Conservation (phyloP, 2,797 vertebrate species). For the Myotis daubentonii region DNA sequence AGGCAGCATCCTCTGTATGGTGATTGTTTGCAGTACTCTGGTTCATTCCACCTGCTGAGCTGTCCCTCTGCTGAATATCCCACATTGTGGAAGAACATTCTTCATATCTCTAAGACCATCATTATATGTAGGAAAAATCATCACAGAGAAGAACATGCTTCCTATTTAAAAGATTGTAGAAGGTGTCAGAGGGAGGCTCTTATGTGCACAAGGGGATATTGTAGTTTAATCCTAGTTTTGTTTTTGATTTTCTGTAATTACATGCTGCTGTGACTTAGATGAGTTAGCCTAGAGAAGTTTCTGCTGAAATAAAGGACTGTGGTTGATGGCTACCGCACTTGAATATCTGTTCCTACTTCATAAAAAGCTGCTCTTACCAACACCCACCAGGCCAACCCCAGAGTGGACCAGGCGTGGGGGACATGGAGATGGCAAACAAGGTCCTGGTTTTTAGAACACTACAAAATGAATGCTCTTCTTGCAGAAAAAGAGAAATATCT, state of each 20-base stretch:
- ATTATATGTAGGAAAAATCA: neutral
- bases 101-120: neutral
- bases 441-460: neutral
- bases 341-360: neutral
- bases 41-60: neutral
- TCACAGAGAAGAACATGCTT: neutral
- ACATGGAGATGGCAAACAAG: neutral
- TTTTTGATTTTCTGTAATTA: slow-evolving; percentile 18
- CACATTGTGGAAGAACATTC: neutral
- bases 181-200: neutral
- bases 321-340: neutral
- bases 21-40: neutral
- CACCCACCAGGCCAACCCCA: neutral
- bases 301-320: slow-evolving; percentile 1
- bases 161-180: neutral
- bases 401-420: neutral
- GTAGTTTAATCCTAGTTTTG: neutral
- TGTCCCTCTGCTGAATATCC: neutral
- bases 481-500: neutral
- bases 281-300: neutral
- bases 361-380: neutral
- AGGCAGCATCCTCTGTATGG: neutral
- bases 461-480: neutral
- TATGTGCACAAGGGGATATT: neutral
- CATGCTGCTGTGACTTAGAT: neutral